Conservation (phyloP, 2,888 invertebrate species). For the Psylliodes chrysocephalus region DNA sequence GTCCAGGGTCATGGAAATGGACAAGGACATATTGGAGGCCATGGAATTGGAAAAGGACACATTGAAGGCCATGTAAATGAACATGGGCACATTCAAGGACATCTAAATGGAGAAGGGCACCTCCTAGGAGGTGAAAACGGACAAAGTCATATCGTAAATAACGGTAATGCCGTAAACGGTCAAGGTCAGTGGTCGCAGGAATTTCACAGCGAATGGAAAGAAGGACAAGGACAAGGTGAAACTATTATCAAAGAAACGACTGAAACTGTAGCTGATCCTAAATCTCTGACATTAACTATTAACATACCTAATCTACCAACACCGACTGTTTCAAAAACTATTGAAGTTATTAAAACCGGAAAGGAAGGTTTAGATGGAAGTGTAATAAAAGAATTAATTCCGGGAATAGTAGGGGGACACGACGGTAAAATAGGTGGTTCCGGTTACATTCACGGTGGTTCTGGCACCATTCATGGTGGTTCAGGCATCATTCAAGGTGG, state of each 20-base stretch:
- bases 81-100: neutral
- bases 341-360: neutral
- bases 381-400: neutral
- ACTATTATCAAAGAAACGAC: conserved; percentile 2
- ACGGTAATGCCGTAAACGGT: neutral
- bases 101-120: neutral
- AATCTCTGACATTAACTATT: conserved; percentile 5
- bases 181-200: neutral
- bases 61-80: neutral
- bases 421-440: too few relatives aligned
- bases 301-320: conserved; percentile 1
- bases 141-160: too few relatives aligned
- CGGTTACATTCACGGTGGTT: too few relatives aligned
- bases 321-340: neutral
- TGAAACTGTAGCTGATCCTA: neutral
- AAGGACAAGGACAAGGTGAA: neutral
- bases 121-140: neutral
- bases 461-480: neutral
- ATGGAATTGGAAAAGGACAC: neutral
- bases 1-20: neutral
- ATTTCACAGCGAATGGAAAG: neutral
- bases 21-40: neutral
- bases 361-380: neutral
- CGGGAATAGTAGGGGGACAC: neutral
- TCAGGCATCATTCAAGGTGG: neutral